Evolutionary conservation across 2,888 invertebrate genomes (phyloP).

Genomic region (Eremobia ochroleuca): DNA sequence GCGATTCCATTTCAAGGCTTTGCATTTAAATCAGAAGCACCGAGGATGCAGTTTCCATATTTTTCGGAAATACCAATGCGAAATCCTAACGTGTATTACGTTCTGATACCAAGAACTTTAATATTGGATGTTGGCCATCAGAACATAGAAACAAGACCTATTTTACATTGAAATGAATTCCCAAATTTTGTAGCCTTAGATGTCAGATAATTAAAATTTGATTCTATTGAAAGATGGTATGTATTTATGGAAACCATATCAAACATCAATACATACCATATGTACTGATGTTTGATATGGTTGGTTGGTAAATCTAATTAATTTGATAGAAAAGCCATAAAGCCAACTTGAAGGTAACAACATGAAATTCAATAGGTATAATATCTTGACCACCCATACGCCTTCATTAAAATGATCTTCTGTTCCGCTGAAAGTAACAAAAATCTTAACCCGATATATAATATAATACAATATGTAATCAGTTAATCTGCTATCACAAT

Average conservation of each 20-base stretch:
- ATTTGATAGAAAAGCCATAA: constrained; percentile 16
- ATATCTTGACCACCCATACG: neutral
- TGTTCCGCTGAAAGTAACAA: neutral
- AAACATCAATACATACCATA: too few relatives aligned
- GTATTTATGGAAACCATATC: too few relatives aligned
- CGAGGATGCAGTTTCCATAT: constrained; percentile 79
- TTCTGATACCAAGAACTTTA: constrained; percentile 37
- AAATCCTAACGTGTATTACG: constrained; percentile 46
- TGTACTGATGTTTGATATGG: too few relatives aligned
- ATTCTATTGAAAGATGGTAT: constrained; percentile 20
- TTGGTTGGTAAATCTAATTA: constrained; percentile 21
- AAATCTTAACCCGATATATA: neutral
- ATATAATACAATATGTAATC: neutral
- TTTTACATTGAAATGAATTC: constrained; percentile 7
- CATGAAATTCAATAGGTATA: constrained; percentile 6
- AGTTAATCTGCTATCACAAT: neutral
- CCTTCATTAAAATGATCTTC: neutral
- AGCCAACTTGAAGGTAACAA: neutral
- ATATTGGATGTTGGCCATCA: constrained; percentile 37
- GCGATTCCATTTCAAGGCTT: constrained; percentile 81
- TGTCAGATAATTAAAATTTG: constrained; percentile 24
- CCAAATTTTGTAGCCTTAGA: constrained; percentile 11
- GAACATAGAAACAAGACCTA: neutral
- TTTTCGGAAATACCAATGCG: constrained; percentile 72
- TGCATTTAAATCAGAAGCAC: constrained; percentile 83